A percentile compares a stretch with the other conserved stretches of the same genome.
Conservation (phyloP, 2,797 vertebrate species). For the Lagocephalus sceleratus region DNA sequence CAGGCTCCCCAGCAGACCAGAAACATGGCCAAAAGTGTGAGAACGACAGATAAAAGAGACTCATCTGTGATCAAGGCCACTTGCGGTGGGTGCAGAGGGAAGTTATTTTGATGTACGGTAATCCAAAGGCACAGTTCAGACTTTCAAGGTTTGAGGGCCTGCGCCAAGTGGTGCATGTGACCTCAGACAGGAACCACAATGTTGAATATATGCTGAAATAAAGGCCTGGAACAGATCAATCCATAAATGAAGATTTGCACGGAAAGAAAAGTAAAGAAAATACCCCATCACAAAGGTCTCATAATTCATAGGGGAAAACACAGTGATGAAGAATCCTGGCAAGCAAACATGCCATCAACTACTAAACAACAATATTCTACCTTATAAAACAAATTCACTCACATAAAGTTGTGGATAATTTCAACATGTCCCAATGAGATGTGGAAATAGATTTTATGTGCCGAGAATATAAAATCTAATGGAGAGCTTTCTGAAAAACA, state of each 20-base stretch:
- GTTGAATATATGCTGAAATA: constrained; percentile 48
- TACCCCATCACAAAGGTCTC: constrained; percentile 39
- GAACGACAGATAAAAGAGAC: constrained; percentile 68
- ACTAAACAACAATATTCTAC: constrained; percentile 67
- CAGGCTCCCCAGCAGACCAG: constrained; percentile 67
- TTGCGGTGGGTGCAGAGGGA: constrained; percentile 62
- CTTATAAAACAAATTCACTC: constrained; percentile 70
- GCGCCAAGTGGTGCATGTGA: constrained; percentile 62
- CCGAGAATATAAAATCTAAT: constrained; percentile 56
- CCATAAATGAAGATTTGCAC: constrained; percentile 53
- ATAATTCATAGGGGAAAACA: constrained; percentile 33
- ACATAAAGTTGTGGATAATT: constrained; percentile 66
- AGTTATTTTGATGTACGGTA: constrained; percentile 72
- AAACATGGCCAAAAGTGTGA: constrained; percentile 75
- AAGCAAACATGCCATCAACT: constrained; percentile 50
- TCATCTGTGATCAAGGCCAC: constrained; percentile 66
- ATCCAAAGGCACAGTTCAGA: constrained; percentile 72
- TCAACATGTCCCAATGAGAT: constrained; percentile 58
- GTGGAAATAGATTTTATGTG: constrained; percentile 75
- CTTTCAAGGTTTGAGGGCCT: constrained; percentile 52
- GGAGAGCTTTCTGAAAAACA: constrained; percentile 63
- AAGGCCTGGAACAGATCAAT: constrained; percentile 40
- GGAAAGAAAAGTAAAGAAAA: constrained; percentile 37
- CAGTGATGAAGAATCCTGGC: constrained; percentile 55
- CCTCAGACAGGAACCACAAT: constrained; percentile 51